Evolutionary conservation across 2,797 vertebrate species (phyloP).

Genomic region (Nannoperca obscura): DNA sequence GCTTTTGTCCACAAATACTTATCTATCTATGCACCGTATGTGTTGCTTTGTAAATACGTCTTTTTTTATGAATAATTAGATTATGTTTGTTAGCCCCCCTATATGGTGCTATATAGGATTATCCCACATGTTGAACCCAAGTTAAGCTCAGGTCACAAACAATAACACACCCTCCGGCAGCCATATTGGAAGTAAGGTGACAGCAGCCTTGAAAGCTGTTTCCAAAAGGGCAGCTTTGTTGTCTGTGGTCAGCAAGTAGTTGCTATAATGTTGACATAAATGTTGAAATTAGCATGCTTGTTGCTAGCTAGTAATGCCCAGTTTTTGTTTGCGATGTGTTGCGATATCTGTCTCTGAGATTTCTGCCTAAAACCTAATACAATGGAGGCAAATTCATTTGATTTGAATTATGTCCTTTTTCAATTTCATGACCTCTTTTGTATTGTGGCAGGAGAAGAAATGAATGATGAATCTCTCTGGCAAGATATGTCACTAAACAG

Average conservation of each 20-base stretch:
- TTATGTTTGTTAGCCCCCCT: slow-evolving; percentile 47
- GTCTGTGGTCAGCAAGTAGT: background rate
- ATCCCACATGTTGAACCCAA: slow-evolving; percentile 34
- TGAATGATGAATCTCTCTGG: background rate
- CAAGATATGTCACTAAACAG: background rate
- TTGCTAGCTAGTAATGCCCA: background rate
- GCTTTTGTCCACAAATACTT: slow-evolving; percentile 25
- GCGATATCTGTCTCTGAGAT: background rate
- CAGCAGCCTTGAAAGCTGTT: background rate
- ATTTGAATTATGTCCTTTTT: too few relatives aligned
- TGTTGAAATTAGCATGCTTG: background rate
- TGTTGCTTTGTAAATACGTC: slow-evolving; percentile 74
- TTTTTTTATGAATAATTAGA: slow-evolving; percentile 42
- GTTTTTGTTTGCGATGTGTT: background rate
- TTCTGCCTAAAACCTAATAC: background rate
- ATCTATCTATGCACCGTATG: slow-evolving; percentile 17
- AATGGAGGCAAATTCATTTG: background rate
- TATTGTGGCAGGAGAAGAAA: too few relatives aligned
- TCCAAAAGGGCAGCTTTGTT: slow-evolving; percentile 12
- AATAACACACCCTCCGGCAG: slow-evolving; percentile 38
- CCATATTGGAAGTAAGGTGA: slow-evolving; percentile 16
- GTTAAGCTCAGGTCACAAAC: slow-evolving; percentile 57
- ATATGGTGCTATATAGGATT: slow-evolving; percentile 65
- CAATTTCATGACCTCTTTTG: too few relatives aligned
- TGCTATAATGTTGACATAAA: background rate